Conservation (phyloP, 2,113 vertebrate genomes). For the Geococcyx californianus region DNA sequence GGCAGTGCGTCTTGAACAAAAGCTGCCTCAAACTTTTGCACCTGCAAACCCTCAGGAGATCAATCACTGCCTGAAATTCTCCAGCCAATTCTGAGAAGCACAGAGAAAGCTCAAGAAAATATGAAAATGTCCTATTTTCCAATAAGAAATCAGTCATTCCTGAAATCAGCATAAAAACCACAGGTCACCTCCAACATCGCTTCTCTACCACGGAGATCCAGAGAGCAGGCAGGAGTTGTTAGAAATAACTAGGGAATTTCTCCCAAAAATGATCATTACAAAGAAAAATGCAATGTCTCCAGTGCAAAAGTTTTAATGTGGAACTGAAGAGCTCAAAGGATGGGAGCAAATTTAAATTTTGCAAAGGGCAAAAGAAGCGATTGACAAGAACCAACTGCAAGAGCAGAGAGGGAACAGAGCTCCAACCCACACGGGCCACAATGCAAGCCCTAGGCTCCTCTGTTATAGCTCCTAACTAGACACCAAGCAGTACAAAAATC, state of each 20-base stretch:
- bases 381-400: rapidly evolving
- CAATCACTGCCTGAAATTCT: neutral
- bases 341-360: neutral
- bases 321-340: neutral
- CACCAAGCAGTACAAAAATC: neutral
- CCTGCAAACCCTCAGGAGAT: neutral
- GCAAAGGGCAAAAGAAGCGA: neutral
- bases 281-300: neutral
- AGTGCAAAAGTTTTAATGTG: neutral
- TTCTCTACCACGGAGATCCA: neutral
- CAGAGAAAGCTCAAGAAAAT: neutral
- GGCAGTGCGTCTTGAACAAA: neutral
- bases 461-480: neutral
- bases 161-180: neutral
- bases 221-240: neutral
- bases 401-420: neutral
- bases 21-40: neutral
- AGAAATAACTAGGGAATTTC: neutral
- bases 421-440: rapidly evolving
- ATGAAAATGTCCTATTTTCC: neutral
- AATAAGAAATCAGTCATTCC: neutral
- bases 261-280: neutral
- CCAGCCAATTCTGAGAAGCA: neutral
- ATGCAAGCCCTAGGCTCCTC: neutral
- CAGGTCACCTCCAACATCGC: neutral